Evolutionary conservation across 2,888 invertebrate species (phyloP).

Genomic region (Oxystoma pomonae): DNA sequence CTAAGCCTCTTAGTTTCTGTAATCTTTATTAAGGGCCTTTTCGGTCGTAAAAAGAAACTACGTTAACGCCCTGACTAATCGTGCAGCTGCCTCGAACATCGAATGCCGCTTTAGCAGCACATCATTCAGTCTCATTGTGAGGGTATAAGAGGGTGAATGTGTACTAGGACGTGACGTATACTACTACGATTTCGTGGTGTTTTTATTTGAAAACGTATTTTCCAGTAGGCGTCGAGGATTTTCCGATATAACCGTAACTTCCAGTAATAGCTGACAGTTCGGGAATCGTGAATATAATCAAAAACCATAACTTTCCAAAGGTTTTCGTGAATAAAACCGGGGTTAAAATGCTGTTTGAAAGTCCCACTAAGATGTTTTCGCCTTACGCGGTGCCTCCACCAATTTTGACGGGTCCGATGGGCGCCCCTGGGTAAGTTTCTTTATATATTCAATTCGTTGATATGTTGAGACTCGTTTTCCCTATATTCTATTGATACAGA

Average conservation of each 20-base stretch:
- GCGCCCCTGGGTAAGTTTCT: constrained; percentile 39
- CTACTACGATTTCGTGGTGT: neutral
- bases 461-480: no score
- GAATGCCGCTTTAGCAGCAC: constrained; percentile 13
- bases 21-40: no score
- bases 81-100: constrained; percentile 30
- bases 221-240: neutral
- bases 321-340: constrained; percentile 14
- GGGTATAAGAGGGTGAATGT: constrained; percentile 37
- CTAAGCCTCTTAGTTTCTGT: no score
- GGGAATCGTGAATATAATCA: neutral
- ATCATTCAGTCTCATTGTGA: constrained; percentile 26
- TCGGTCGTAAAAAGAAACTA: constrained; percentile 20
- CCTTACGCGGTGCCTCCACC: constrained; percentile 71
- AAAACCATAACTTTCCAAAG: constrained; percentile 7
- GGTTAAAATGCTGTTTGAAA: constrained; percentile 63
- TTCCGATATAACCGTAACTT: constrained; percentile 10
- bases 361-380: constrained; percentile 63
- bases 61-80: constrained; percentile 20
- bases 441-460: no score
- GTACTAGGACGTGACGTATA: constrained; percentile 3
- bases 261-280: neutral
- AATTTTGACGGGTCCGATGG: constrained; percentile 44
- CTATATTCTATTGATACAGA: no score
- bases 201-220: neutral